Percentiles rank a stretch among this genome's conserved stretches.
Evolutionary conservation across 2,888 invertebrate genomes (phyloP).

Genomic region (Napeogenes inachia): DNA sequence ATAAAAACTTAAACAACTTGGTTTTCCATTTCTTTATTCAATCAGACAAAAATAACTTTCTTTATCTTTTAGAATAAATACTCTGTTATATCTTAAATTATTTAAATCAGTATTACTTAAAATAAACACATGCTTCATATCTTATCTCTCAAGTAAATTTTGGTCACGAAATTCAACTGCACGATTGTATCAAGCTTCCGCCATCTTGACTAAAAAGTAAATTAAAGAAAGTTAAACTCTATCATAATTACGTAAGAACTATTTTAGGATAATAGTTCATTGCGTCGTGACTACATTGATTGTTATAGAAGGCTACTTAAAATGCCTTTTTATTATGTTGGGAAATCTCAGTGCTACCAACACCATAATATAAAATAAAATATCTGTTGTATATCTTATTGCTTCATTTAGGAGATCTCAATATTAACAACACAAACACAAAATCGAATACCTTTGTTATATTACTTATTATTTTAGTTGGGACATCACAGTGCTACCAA

Average conservation of each 20-base stretch:
- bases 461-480: too few species aligned
- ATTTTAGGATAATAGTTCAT: slow-evolving; percentile 6
- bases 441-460: too few species aligned
- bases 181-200: slow-evolving; percentile 19
- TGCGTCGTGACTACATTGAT: slow-evolving; percentile 8
- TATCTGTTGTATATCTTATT: too few species aligned
- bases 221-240: slow-evolving; percentile 2
- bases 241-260: slow-evolving; percentile 7
- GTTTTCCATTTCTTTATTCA: too few species aligned
- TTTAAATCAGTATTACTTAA: not conserved
- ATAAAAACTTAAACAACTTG: too few species aligned
- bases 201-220: slow-evolving; percentile 1
- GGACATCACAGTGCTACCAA: too few species aligned
- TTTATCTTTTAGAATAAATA: too few species aligned
- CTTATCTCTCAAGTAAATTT: slow-evolving; percentile 22
- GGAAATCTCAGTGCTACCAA: not conserved
- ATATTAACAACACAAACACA: too few species aligned
- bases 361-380: too few species aligned
- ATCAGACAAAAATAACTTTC: too few species aligned
- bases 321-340: not conserved
- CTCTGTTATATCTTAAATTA: not conserved
- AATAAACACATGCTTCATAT: not conserved
- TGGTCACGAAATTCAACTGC: slow-evolving; percentile 21
- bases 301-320: slow-evolving; percentile 10
- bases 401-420: too few species aligned